Evolutionary conservation across 2,888 invertebrate species (phyloP).

Genomic region (Sphecodes monilicornis): DNA sequence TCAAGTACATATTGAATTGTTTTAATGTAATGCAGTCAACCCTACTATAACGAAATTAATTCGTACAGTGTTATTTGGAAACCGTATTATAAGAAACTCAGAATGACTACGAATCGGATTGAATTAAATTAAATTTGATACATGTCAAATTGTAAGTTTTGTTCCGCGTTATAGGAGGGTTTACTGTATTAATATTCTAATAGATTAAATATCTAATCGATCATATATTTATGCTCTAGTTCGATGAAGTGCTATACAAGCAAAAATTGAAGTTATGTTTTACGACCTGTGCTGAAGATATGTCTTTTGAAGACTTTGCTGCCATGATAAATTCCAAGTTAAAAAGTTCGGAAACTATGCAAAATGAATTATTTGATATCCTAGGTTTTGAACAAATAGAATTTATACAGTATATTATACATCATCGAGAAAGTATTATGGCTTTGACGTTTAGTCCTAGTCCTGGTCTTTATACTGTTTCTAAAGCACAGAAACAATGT

Average conservation of each 20-base stretch:
- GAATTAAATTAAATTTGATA: too few species aligned
- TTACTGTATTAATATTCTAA: conserved; percentile 10
- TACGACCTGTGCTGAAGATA: conserved; percentile 82
- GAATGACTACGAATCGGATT: too few species aligned
- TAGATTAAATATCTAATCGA: neutral
- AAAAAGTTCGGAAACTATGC: conserved; percentile 87
- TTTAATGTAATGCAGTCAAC: neutral
- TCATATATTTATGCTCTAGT: conserved; percentile 83
- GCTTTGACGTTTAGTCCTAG: conserved; percentile 57
- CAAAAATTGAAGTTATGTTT: conserved; percentile 86
- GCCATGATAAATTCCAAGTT: conserved; percentile 87
- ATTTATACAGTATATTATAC: conserved; percentile 79
- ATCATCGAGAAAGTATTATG: conserved; percentile 75
- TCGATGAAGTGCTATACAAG: conserved; percentile 86
- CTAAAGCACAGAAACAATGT: conserved; percentile 65
- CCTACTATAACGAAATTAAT: too few species aligned
- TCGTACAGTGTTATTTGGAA: too few species aligned
- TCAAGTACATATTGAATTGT: conserved; percentile 62
- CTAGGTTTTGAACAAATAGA: conserved; percentile 91
- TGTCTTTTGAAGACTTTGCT: conserved; percentile 87
- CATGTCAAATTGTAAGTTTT: too few species aligned
- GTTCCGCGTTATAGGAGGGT: too few species aligned
- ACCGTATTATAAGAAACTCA: too few species aligned
- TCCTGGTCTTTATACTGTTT: conserved; percentile 59
- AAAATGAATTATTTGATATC: conserved; percentile 94